Percentiles rank a stretch among this genome's conserved stretches.
phyloP scores from a whole-genome alignment of 2,113 vertebrate genomes.

The Osmerus eperlanus region DNA sequence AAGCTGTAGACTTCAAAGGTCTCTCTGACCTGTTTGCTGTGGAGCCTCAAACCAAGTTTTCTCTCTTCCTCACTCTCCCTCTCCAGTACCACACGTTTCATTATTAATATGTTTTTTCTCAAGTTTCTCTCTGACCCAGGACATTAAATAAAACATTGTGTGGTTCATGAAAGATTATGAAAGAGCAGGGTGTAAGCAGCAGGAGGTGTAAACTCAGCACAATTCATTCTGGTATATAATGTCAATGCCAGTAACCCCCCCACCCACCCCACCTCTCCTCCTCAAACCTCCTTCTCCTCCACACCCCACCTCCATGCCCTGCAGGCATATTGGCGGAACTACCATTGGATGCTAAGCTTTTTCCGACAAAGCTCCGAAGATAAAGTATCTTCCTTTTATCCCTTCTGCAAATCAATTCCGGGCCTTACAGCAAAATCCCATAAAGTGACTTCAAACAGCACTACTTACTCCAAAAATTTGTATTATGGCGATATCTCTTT shows the following conservation, averaged over 20 bases:
- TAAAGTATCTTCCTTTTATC: slow-evolving; percentile 99
- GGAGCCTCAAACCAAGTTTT: slow-evolving; percentile 75
- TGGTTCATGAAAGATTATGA: slow-evolving; percentile 98
- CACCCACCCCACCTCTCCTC: slow-evolving; percentile 6
- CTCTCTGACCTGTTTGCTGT: slow-evolving; percentile 79
- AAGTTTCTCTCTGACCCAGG: slow-evolving; percentile 95
- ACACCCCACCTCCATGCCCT: slow-evolving; percentile 76
- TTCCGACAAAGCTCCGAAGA: slow-evolving; percentile 99
- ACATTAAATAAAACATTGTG: slow-evolving; percentile 99
- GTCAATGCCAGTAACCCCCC: slow-evolving; percentile 87
- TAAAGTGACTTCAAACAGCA: slow-evolving; percentile 99
- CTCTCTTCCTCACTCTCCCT: slow-evolving; percentile 57
- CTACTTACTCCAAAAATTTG: slow-evolving; percentile 99
- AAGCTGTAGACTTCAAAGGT: slow-evolving; percentile 78
- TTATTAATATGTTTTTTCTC: slow-evolving; percentile 89
- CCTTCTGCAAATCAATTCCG: slow-evolving; percentile 99
- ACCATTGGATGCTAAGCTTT: slow-evolving; percentile 99
- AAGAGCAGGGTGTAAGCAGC: slow-evolving; percentile 94
- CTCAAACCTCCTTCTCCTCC: slow-evolving; percentile 35
- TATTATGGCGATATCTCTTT: slow-evolving; percentile 99
- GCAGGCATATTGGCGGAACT: slow-evolving; percentile 92
- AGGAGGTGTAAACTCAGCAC: slow-evolving; percentile 90
- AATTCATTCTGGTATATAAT: slow-evolving; percentile 91
- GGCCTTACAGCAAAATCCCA: slow-evolving; percentile 99
- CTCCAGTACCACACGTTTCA: slow-evolving; percentile 72